Conservation (phyloP, 2,113 vertebrate genomes). For the Podilymbus podiceps region DNA sequence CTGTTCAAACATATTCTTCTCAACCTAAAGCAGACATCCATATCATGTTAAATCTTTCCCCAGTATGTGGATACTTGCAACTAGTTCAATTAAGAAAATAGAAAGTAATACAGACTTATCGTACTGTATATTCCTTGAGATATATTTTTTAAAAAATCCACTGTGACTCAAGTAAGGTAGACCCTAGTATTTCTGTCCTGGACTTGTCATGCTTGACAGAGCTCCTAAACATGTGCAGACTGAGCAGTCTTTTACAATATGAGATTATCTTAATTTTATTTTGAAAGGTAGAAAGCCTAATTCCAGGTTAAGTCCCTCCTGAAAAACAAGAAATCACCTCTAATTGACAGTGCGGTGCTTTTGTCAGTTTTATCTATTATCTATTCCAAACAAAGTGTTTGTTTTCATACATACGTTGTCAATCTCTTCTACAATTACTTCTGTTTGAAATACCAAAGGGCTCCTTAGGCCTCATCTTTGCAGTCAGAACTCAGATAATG, state of each 20-base stretch:
- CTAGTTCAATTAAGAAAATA: not conserved
- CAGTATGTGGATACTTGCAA: not conserved
- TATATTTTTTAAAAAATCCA: not conserved
- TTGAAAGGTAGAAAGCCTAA: not conserved
- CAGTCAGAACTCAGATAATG: slow-evolving; percentile 43
- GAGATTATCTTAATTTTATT: not conserved
- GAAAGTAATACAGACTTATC: not conserved
- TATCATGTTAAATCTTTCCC: not conserved
- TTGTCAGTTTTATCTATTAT: not conserved
- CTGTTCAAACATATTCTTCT: not conserved
- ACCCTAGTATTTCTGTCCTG: not conserved
- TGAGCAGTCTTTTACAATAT: not conserved
- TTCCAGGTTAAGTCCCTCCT: not conserved
- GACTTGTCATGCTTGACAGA: not conserved
- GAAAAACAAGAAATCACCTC: not conserved
- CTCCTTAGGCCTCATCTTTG: slow-evolving; percentile 38
- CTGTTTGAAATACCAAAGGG: slow-evolving; percentile 50
- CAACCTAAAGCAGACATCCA: not conserved
- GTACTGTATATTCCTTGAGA: not conserved
- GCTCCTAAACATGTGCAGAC: not conserved
- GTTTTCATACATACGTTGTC: not conserved
- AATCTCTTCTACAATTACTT: slow-evolving; percentile 43
- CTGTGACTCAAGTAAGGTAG: not conserved
- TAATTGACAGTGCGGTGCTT: not conserved
- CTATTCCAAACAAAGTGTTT: slow-evolving; percentile 24